Evolutionary conservation across 2,888 invertebrate species (phyloP), one percentile per base, ranked within the genome.

Genomic region (Clistopyga incitator): DNA sequence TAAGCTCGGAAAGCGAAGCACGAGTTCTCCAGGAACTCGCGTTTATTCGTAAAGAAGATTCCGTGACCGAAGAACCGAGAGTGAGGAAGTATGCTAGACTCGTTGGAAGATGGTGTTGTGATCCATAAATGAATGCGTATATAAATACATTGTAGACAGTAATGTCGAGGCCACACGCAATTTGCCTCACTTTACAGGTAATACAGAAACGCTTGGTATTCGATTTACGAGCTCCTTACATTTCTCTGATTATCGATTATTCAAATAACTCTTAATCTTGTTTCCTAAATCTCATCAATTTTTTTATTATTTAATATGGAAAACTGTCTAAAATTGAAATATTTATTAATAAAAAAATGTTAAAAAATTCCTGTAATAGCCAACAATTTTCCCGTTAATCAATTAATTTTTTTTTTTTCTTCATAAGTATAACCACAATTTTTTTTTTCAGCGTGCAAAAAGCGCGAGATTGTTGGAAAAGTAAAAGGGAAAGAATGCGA

Each of bases 21-120:
- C 59, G 72, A 74, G 18, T 74, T 80, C 72, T 74, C 64, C 67
- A 34, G 47, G 29, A 64, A 75, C 52, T 70, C 52, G 20, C 59
- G 61, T 70, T 76, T 52, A 61, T 81, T 70, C 45, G 64, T 29
- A 11, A 52, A 29, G 76, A 52, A 29, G 76, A 70, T 61, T 61
- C 70, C 54, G 61, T 64, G 75, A 76, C 70, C 64, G n/a, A 72
- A 65, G 67, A 65, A 47, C 38, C 65, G 54, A 23, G 68, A 67
- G n/a, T 38, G 11, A 64, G 38, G n/a, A 34, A 38, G 34, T 38
- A 38, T 18, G 38, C 18, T 11, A 34, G 20, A 42, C 20, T 38
- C 38, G 20, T 20, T 18, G 42, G 20, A 38, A 18, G 61, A 61
- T 67, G 15, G 11, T 68, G 11, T 50, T 25, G 29, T 0, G 29